These are phyloP conservation scores for Glaucopsyche alexis DNA, from an alignment of 2,888 invertebrate species.

Conservation along the genomic window DNA sequence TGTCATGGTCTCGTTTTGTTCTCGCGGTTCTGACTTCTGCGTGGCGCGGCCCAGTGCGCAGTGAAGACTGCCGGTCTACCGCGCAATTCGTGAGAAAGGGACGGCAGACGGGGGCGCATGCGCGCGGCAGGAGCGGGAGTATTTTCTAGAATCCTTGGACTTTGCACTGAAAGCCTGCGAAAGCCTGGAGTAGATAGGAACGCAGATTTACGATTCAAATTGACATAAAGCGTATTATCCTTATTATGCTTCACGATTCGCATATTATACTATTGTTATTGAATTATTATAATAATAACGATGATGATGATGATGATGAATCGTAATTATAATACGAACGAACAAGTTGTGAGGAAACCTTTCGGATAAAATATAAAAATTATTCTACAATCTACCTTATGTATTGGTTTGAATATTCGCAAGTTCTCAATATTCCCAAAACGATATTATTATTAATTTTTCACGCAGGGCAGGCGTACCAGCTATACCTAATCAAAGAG, in stretches of 20 bases:
- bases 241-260: not conserved
- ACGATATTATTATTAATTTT: no score
- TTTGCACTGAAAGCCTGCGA: conserved; percentile 34
- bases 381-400: no score
- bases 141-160: conserved; percentile 62
- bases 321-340: no score
- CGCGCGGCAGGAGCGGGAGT: conserved; percentile 69
- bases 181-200: conserved; percentile 11
- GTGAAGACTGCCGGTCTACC: conserved; percentile 54
- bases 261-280: not conserved
- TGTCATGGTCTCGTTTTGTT: conserved; percentile 45
- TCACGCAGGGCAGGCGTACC: no score
- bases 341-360: no score
- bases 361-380: no score
- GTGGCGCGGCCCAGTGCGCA: conserved; percentile 61
- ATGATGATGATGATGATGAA: no score
- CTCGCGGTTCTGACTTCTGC: conserved; percentile 50
- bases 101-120: conserved; percentile 62
- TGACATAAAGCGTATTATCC: not conserved
- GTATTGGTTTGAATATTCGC: no score
- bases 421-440: no score
- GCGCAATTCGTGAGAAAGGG: conserved; percentile 65
- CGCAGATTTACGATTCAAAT: not conserved
- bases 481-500: no score
- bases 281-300: no score